phyloP scores from a whole-genome alignment of 37 sponge, comb jelly and placozoan genomes.

The Tethya wilhelma region DNA sequence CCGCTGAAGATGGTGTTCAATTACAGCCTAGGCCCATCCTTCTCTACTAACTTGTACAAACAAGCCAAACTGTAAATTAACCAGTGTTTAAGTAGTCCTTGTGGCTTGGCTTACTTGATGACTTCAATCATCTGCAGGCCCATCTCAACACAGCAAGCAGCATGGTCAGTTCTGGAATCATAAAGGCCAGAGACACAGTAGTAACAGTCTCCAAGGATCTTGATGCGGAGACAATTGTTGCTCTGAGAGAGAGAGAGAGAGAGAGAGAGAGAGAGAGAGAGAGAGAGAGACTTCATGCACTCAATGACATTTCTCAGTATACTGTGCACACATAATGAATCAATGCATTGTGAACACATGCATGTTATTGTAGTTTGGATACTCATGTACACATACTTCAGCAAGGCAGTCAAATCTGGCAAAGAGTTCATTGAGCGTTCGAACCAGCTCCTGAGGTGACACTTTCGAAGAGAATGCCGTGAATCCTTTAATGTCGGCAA shows the following conservation, averaged over 20 bases:
- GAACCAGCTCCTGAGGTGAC: constrained; percentile 74
- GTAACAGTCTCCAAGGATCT: constrained; percentile 92
- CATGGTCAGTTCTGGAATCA: constrained; percentile 65
- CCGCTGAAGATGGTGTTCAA: too few species aligned
- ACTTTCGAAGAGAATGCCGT: constrained; percentile 75
- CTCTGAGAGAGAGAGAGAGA: constrained; percentile 24
- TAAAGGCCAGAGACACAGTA: constrained; percentile 87
- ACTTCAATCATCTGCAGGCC: constrained; percentile 75
- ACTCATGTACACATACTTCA: background rate
- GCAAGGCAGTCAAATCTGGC: constrained; percentile 43
- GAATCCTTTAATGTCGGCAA: constrained; percentile 94
- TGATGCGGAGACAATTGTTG: constrained; percentile 82
- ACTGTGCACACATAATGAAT: too few species aligned
- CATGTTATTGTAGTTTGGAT: background rate
- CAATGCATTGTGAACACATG: too few species aligned
- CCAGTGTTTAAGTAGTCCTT: too few species aligned
- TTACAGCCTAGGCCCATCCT: too few species aligned
- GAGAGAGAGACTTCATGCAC: background rate
- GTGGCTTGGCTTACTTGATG: constrained; percentile 49
- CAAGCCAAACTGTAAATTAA: too few species aligned
- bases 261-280: constrained; percentile 17
- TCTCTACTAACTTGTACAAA: too few species aligned
- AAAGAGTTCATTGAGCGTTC: constrained; percentile 81
- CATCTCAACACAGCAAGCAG: constrained; percentile 80
- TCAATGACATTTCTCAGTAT: too few species aligned